A percentile compares a stretch with the other conserved stretches of the same genome.
Conservation (phyloP, 2,797 vertebrate genomes). For the Dromococcyx pavoninus region DNA sequence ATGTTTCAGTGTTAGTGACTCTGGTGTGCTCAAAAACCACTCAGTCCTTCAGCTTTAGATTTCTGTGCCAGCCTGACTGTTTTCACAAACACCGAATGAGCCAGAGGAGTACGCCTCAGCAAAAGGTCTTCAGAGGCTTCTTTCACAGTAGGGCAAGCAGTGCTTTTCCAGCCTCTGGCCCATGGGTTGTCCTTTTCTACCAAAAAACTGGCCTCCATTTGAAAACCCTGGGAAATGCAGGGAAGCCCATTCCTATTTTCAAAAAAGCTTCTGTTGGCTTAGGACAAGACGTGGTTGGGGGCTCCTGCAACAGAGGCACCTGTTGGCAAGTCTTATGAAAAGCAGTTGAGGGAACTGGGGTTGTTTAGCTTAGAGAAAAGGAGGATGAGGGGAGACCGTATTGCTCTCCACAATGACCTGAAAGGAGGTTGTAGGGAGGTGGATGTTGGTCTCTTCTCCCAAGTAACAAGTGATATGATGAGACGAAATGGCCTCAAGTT, state of each 20-base stretch:
- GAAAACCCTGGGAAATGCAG: accelerated
- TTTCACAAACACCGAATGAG: accelerated
- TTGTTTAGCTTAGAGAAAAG: too few relatives aligned
- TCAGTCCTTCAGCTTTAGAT: neutral
- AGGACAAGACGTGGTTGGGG: accelerated
- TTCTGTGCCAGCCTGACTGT: neutral
- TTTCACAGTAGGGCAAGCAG: neutral
- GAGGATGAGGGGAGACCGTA: too few relatives aligned
- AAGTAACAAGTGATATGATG: too few relatives aligned
- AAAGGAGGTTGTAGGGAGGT: too few relatives aligned
- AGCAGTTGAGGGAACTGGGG: too few relatives aligned
- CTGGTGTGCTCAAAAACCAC: neutral
- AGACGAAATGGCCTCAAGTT: too few relatives aligned
- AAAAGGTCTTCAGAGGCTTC: neutral
- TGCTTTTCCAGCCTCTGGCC: neutral
- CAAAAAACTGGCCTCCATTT: neutral
- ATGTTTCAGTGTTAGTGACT: neutral
- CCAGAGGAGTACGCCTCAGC: neutral
- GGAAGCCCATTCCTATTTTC: accelerated
- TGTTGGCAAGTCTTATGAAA: too few relatives aligned
- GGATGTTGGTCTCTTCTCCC: too few relatives aligned
- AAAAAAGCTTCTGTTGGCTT: neutral
- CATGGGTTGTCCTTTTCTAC: neutral
- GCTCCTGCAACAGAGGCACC: accelerated
- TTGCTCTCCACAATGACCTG: too few relatives aligned